Evolutionary conservation across 1,140 invertebrate species (phyloP).

Genomic region (Achroia grisella): DNA sequence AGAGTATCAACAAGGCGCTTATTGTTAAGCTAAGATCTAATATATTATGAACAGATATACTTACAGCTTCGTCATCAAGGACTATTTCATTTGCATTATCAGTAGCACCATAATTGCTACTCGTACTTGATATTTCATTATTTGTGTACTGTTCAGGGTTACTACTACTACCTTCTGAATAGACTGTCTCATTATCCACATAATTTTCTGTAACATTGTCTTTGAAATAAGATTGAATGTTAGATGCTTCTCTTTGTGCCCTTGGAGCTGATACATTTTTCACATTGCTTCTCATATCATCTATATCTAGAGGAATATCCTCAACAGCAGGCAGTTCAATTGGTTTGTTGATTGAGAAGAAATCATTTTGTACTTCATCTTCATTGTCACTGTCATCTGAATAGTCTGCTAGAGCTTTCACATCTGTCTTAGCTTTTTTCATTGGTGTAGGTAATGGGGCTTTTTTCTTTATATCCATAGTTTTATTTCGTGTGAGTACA

Average conservation of each 20-base stretch:
- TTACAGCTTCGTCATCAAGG: constrained; percentile 65
- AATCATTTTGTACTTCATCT: constrained; percentile 65
- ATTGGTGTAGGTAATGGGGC: constrained; percentile 15
- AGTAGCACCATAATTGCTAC: constrained; percentile 12
- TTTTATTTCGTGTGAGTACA: constrained; percentile 41
- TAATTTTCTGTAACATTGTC: constrained; percentile 19
- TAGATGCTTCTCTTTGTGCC: constrained; percentile 18
- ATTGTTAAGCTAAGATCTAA: too few relatives aligned
- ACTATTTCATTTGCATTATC: constrained; percentile 20
- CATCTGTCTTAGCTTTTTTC: constrained; percentile 29
- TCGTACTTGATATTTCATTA: constrained; percentile 12
- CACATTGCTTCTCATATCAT: constrained; percentile 8
- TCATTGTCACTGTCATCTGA: constrained; percentile 69
- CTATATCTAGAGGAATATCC: constrained; percentile 35
- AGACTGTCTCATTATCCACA: constrained; percentile 13
- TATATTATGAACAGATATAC: constrained; percentile 15
- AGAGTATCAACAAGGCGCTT: too few relatives aligned
- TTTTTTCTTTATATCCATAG: constrained; percentile 37
- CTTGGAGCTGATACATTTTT: constrained; percentile 8
- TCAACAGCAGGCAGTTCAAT: constrained; percentile 22
- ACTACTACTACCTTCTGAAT: constrained; percentile 7
- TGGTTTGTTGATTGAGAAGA: constrained; percentile 73
- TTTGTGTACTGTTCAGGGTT: background rate
- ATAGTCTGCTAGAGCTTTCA: constrained; percentile 28
- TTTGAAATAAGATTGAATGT: constrained; percentile 54